Conservation (phyloP, 2,113 vertebrate genomes). For the Rhinopomastus cyanomelas region DNA sequence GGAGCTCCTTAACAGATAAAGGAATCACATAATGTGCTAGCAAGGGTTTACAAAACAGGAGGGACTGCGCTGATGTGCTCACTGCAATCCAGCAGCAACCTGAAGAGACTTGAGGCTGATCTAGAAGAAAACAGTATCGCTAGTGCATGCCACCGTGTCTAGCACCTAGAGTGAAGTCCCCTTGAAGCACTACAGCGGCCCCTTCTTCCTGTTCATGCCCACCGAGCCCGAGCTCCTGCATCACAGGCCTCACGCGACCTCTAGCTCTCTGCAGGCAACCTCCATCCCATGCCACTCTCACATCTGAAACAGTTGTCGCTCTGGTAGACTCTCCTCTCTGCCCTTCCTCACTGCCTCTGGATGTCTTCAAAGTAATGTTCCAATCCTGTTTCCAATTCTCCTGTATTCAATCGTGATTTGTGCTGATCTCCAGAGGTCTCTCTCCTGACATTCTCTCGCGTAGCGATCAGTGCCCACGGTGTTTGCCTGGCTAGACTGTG, state of each 20-base stretch:
- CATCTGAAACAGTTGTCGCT: not conserved
- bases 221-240: not conserved
- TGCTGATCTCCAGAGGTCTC: not conserved
- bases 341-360: not conserved
- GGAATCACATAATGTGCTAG: not conserved
- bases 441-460: not conserved
- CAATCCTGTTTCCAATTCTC: not conserved
- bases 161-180: not conserved
- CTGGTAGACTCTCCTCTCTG: not conserved
- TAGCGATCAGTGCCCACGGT: not conserved
- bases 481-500: not conserved
- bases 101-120: not conserved
- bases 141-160: not conserved
- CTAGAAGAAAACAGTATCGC: not conserved
- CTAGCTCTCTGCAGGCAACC: not conserved
- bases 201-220: not conserved
- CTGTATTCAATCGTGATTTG: not conserved
- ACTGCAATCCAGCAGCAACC: not conserved
- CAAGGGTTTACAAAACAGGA: slow-evolving; percentile 1
- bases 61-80: not conserved
- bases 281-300: not conserved
- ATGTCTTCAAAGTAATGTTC: not conserved
- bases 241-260: fast-evolving
- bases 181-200: not conserved
- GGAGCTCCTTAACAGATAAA: not conserved